These are phyloP conservation scores for Nebria brevicollis DNA, from an alignment of 2,888 invertebrate genomes.

Conservation along the genomic window DNA sequence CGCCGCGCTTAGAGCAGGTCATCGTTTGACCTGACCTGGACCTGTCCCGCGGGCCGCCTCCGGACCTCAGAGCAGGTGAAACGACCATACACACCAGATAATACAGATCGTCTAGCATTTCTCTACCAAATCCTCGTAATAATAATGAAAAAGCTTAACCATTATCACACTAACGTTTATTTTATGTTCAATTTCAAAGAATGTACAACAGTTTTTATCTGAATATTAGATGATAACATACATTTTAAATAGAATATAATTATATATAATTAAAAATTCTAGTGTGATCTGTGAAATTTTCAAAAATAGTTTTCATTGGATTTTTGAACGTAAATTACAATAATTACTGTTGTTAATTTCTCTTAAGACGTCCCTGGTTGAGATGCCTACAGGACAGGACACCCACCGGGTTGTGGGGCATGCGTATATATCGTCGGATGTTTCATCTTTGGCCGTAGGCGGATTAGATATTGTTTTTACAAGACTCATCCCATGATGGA, in stretches of 20 bases:
- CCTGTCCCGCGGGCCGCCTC: conserved; percentile 43
- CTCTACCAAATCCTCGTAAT: too few species aligned
- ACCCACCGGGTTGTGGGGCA: conserved; percentile 17
- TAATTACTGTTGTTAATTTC: conserved; percentile 9
- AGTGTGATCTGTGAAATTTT: not conserved
- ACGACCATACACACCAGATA: not conserved
- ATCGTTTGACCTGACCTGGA: conserved; percentile 56
- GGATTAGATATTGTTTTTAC: conserved; percentile 46
- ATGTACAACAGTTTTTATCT: too few species aligned
- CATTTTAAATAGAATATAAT: conserved; percentile 4
- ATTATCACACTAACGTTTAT: too few species aligned
- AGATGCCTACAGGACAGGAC: conserved; percentile 14
- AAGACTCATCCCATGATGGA: not conserved
- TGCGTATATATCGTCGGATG: conserved; percentile 32
- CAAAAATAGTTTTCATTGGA: not conserved
- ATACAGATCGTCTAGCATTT: not conserved
- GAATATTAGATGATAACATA: not conserved
- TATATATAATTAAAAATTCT: conserved; percentile 10
- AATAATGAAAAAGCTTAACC: too few species aligned
- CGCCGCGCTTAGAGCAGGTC: conserved; percentile 49
- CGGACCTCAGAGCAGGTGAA: conserved; percentile 28
- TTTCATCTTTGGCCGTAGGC: conserved; percentile 31
- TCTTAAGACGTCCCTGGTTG: conserved; percentile 10
- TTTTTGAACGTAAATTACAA: not conserved
- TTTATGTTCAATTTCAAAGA: too few species aligned